Percentiles rank a stretch among this genome's conserved stretches.
Conservation (phyloP, 2,113 vertebrate genomes). For the Triplophysa siluroides region DNA sequence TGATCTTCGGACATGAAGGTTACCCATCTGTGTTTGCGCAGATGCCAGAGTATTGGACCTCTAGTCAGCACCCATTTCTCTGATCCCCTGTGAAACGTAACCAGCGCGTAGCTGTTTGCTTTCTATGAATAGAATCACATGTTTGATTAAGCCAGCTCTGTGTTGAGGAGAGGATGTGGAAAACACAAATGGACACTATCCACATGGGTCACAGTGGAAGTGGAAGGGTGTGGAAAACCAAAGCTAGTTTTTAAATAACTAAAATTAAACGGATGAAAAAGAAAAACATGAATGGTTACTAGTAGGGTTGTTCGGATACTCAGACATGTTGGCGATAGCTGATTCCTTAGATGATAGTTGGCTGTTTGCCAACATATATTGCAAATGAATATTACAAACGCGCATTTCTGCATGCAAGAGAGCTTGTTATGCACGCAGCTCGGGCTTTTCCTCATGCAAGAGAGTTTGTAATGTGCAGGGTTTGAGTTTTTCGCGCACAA, state of each 20-base stretch:
- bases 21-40: slow-evolving; percentile 43
- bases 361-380: no score
- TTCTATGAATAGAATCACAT: slow-evolving; percentile 74
- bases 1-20: slow-evolving; percentile 31
- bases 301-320: no score
- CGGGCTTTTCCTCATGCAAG: no score
- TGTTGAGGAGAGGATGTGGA: slow-evolving; percentile 50
- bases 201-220: slow-evolving; percentile 33
- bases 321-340: no score
- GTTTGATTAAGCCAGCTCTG: slow-evolving; percentile 63
- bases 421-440: no score
- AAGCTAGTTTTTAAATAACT: slow-evolving; percentile 49
- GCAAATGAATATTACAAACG: no score
- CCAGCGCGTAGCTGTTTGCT: slow-evolving; percentile 67
- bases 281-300: no score
- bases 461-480: no score
- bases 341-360: no score
- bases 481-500: no score
- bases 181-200: slow-evolving; percentile 41
- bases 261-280: slow-evolving; percentile 48
- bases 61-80: slow-evolving; percentile 30
- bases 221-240: slow-evolving; percentile 47
- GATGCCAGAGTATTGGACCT: slow-evolving; percentile 55
- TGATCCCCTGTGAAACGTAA: slow-evolving; percentile 63
- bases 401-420: no score